Conservation (phyloP, 1,140 invertebrate species). For the Cydia amplana region DNA sequence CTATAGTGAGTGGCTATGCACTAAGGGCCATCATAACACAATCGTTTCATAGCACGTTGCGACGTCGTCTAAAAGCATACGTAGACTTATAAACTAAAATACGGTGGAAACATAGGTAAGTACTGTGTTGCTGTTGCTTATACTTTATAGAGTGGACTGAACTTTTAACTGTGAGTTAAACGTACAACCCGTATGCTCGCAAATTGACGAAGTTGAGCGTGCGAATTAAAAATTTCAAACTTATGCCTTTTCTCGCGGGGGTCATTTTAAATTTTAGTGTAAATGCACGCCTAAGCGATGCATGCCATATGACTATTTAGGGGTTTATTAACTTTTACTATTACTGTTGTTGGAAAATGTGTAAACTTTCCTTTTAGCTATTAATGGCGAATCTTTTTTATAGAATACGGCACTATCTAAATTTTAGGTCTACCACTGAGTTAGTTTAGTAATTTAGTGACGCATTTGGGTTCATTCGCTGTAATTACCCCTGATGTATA, state of each 20-base stretch:
- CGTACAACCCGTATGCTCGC: not conserved
- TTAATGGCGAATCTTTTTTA: too few species aligned
- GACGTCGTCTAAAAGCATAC: too few species aligned
- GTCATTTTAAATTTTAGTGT: constrained; percentile 11
- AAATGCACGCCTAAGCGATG: not conserved
- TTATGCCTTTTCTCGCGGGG: constrained; percentile 9
- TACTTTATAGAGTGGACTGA: not conserved
- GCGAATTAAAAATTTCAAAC: constrained; percentile 31
- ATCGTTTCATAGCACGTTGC: too few species aligned
- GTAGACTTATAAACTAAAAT: too few species aligned
- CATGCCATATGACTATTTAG: not conserved
- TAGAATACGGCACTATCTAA: too few species aligned
- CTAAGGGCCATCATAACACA: too few species aligned
- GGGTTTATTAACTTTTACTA: not conserved
- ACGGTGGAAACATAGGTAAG: not conserved
- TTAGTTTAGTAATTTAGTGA: too few species aligned
- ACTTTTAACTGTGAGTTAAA: constrained; percentile 13
- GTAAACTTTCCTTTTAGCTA: not conserved
- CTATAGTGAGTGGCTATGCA: too few species aligned
- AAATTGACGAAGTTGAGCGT: constrained; percentile 26
- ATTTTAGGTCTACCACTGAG: too few species aligned
- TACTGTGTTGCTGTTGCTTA: not conserved
- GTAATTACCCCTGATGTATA: too few species aligned
- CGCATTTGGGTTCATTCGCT: too few species aligned
- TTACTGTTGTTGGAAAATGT: not conserved